Base-by-base conservation (phyloP, 2,888 invertebrate species). In the Nycteola revayana region DNA sequence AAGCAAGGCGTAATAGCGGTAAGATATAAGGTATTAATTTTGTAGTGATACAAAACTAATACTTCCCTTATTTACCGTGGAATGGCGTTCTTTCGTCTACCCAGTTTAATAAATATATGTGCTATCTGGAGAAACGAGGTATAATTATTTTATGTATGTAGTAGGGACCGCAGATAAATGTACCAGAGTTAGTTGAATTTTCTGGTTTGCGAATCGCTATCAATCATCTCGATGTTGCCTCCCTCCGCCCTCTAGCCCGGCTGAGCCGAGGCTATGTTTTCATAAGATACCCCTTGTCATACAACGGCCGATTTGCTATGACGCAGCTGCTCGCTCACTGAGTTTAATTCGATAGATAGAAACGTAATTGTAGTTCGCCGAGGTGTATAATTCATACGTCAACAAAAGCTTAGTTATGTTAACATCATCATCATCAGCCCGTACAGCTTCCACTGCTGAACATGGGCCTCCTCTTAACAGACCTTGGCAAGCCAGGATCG, bases 161-260 rank as follows among this genome's bases (percentile, higher is more conserved):
- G 7, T 26, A 25, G 9, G 23, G 11, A 24, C 25, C 43, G 20
- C 28, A 25, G 36, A 43, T 36, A 30, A 30, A 26, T 14, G 30
- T 23, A 29, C 27, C 27, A 28, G 28, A 14, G 14, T 14, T 23
- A 26, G 32, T 31, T 35, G 25, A 20, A 31, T 39, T 27, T 26
- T 26, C 42, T 34, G 45, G 40, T 42, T 18, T 28, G 40, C 34
- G 32, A 32, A 41, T 32, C 39, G 44, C 54, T 56, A 71, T 71
- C 70, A 70, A 70, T 71, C 71, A 71, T 67, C 50, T 40, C 36
- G 33, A 2, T n/a, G n/a, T n/a, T n/a, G 3, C 14, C 35, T 43
- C 50, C 39, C 43, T 42, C 30, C 14, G 14, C 14, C 5, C 14
- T n/a, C n/a, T n/a, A 14, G 5, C 14, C 14, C 14, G 39, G 41